Evolutionary conservation across 2,113 vertebrate genomes (phyloP).

Genomic region (Pelobates fuscus): DNA sequence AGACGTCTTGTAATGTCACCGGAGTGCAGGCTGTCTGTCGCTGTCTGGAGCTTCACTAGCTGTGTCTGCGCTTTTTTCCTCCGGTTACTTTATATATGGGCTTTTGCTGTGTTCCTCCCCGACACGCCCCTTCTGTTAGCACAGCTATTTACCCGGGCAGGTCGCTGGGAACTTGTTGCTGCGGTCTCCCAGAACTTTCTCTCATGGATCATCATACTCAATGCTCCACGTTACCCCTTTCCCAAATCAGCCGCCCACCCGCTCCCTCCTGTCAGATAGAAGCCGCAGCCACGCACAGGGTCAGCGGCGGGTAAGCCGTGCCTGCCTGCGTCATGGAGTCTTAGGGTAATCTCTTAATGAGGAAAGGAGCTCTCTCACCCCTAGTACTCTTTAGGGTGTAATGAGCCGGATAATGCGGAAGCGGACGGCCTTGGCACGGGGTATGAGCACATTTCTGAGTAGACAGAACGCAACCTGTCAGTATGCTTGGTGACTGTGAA

Average conservation of each 20-base stretch:
- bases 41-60: conserved; percentile 65
- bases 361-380: neutral
- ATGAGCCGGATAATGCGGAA: neutral
- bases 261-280: neutral
- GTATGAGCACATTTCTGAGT: neutral
- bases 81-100: conserved; percentile 79
- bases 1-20: neutral
- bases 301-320: too few relatives aligned
- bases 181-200: neutral
- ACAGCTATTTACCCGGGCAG: conserved; percentile 36
- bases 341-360: conserved; percentile 16
- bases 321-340: conserved; percentile 14
- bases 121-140: conserved; percentile 60
- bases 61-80: conserved; percentile 72
- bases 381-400: neutral
- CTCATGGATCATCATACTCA: neutral
- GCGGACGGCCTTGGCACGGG: too few relatives aligned
- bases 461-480: too few relatives aligned
- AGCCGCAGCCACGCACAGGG: neutral
- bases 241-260: neutral
- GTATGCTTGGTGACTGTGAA: neutral
- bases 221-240: too few relatives aligned
- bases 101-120: conserved; percentile 55
- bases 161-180: neutral
- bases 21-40: neutral